Base-by-base conservation (phyloP, 2,888 invertebrate genomes). In the Pyrochroa serraticornis region DNA sequence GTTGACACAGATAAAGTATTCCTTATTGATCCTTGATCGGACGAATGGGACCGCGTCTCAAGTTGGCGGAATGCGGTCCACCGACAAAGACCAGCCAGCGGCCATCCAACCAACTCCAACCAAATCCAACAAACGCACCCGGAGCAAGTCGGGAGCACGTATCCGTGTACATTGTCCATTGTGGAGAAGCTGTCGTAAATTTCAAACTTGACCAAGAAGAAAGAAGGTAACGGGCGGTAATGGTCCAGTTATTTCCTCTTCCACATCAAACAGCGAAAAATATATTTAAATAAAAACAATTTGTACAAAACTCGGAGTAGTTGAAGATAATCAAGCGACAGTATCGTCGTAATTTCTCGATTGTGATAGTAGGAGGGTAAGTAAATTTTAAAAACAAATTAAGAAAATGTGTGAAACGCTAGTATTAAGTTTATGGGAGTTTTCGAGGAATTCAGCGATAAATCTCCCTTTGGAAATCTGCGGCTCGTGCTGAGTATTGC, bases 1-100 rank as follows among this genome's bases (percentile, higher is more conserved):
- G 70, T 72, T 72, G 72, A 74, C 74, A 72, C 73, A 73, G 74
- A 75, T 74, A 69, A 70, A 75, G 71, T 71, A 69, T 66, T 68
- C 71, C 68, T 70, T 71, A 73, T 74, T 73, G 73, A 74, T 73
- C 71, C 65, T 67, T 68, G 69, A 73, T 73, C 69, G 66, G 63
- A 53, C 60, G 63, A 65, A 64, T 64, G 65, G 53, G 56, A 64
- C 60, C 56, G 60, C 52, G 63, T 35, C 22, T 39, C 33, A 38
- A 14, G 31, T 48, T 36, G 47, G 35, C 44, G 68, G 64, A 68
- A 65, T 65, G 64, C 57, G 47, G 65, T 63, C 60, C 58, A 45
- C 60, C 66, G 68, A 67, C 68, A 67, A 66, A 68, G 64, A 64
- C 53, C 49, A 61, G 54, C 62, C 59, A 58, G 59, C 61, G 41